Conservation (phyloP, 1,140 invertebrate genomes). For the Drosophila repletoides region DNA sequence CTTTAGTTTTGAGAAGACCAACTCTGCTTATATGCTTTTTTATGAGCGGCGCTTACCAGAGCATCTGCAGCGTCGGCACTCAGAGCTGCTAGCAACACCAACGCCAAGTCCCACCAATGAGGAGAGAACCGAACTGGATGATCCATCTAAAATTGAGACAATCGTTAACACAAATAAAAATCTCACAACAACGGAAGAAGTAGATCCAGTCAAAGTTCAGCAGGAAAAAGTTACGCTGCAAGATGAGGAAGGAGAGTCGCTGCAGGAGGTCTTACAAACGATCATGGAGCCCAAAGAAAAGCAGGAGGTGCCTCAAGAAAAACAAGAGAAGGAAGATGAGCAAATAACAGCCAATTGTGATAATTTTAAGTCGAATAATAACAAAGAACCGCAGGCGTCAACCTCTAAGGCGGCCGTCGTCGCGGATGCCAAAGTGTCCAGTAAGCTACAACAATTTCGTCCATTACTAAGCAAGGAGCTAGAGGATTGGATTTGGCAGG, state of each 20-base stretch:
- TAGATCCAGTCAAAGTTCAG: conserved; percentile 17
- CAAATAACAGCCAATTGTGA: conserved; percentile 81
- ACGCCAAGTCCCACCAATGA: conserved; percentile 63
- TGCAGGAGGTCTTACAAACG: not conserved
- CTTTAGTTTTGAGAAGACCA: conserved; percentile 98
- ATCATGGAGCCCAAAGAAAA: not conserved
- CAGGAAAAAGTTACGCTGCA: not conserved
- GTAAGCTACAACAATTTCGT: conserved; percentile 55
- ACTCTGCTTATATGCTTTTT: conserved; percentile 98
- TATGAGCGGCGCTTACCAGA: conserved; percentile 88
- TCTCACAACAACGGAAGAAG: not conserved
- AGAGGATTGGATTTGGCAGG: conserved; percentile 96
- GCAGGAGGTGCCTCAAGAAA: not conserved
- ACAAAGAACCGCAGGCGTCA: conserved; percentile 61
- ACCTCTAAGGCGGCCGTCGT: conserved; percentile 65
- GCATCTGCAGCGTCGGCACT: conserved; percentile 70
- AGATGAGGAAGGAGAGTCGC: not conserved
- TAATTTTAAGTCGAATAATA: conserved; percentile 65
- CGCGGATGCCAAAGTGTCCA: conserved; percentile 10
- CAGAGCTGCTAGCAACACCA: conserved; percentile 66
- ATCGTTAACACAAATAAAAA: conserved; percentile 19
- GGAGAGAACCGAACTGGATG: conserved; percentile 48
- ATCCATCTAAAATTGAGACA: conserved; percentile 24
- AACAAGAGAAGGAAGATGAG: conserved; percentile 14
- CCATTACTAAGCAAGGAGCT: conserved; percentile 88